phyloP scores from a whole-genome alignment of 2,113 vertebrate genomes.

The Oryzias curvinotus region DNA sequence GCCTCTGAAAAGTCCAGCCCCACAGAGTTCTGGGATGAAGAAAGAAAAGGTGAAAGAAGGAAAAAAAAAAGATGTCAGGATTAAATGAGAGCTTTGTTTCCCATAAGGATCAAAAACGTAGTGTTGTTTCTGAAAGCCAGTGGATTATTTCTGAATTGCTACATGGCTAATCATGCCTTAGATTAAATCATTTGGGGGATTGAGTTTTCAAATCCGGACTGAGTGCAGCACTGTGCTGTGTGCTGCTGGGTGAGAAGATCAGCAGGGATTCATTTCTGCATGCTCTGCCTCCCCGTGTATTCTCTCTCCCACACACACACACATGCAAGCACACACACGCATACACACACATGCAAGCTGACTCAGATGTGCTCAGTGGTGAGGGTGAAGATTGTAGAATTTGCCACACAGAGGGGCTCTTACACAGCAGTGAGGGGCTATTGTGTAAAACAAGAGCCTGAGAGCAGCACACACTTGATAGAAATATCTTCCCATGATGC shows the following conservation, averaged over 20 bases:
- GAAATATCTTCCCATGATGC: constrained; percentile 45
- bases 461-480: constrained; percentile 22
- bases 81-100: constrained; percentile 17
- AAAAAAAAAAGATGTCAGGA: constrained; percentile 42
- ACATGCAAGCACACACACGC: constrained; percentile 4
- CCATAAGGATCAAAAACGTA: constrained; percentile 31
- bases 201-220: constrained; percentile 58
- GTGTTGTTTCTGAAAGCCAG: constrained; percentile 61
- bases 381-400: constrained; percentile 30
- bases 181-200: constrained; percentile 63
- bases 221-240: constrained; percentile 38
- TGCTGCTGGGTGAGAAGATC: constrained; percentile 26
- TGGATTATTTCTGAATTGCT: constrained; percentile 71
- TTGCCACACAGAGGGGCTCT: constrained; percentile 73
- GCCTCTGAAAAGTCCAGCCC: constrained; percentile 41
- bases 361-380: constrained; percentile 7
- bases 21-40: constrained; percentile 26
- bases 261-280: neutral
- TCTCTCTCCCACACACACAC: neutral
- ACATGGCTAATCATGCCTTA: constrained; percentile 67
- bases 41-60: neutral
- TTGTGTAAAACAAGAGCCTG: constrained; percentile 52
- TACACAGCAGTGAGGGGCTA: constrained; percentile 68
- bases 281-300: neutral
- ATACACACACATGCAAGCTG: constrained; percentile 19